Conservation (phyloP, 1,140 invertebrate species). For the Cephus cinctus region DNA sequence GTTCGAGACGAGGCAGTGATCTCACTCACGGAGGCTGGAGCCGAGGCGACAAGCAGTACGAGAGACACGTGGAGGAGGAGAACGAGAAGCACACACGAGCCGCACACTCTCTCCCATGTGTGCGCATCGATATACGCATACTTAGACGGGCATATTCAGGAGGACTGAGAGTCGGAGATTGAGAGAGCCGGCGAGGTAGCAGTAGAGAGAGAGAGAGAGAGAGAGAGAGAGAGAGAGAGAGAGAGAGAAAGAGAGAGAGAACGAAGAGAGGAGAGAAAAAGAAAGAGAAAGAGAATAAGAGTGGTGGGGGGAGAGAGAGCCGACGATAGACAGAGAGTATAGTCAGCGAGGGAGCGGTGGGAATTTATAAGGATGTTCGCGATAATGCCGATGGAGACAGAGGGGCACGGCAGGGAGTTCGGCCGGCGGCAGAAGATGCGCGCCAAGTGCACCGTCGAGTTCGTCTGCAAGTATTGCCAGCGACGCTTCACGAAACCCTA, state of each 20-base stretch:
- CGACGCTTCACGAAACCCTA: constrained; percentile 98
- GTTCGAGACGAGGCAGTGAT: constrained; percentile 18
- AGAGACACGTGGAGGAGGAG: constrained; percentile 24
- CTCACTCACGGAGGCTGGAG: constrained; percentile 17
- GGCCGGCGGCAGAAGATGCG: constrained; percentile 83
- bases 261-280: constrained; percentile 23
- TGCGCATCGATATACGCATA: no score
- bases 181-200: constrained; percentile 11
- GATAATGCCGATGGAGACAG: constrained; percentile 82
- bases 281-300: constrained; percentile 31
- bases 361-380: constrained; percentile 65
- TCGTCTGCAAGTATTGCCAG: constrained; percentile 98
- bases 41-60: constrained; percentile 16
- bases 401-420: constrained; percentile 86
- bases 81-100: no score
- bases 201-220: constrained; percentile 13
- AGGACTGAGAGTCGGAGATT: constrained; percentile 23
- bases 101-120: no score
- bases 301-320: constrained; percentile 30
- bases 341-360: constrained; percentile 52
- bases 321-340: constrained; percentile 20
- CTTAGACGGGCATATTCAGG: constrained; percentile 23
- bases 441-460: constrained; percentile 85
- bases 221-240: constrained; percentile 20
- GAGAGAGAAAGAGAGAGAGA: constrained; percentile 12